These are phyloP conservation scores for Chloroclystis v-ata DNA, from an alignment of 2,888 invertebrate genomes.

Conservation along the genomic window DNA sequence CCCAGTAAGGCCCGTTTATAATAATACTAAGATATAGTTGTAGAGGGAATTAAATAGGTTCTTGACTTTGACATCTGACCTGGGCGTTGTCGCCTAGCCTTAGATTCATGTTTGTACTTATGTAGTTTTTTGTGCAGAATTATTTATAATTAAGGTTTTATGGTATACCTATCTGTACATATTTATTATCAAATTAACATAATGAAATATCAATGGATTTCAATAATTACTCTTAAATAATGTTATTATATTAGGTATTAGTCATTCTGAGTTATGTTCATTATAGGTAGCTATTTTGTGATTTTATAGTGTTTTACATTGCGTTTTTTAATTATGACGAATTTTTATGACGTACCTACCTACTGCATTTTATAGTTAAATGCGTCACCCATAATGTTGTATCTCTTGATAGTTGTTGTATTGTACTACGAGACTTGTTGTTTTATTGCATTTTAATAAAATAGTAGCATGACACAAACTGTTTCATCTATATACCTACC, in stretches of 20 bases:
- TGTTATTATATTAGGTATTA: conserved; percentile 13
- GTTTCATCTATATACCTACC: not conserved
- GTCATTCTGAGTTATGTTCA: conserved; percentile 19
- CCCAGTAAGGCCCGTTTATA: conserved; percentile 25
- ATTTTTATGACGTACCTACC: conserved; percentile 7
- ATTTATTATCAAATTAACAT: conserved; percentile 16
- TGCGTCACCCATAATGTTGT: not conserved
- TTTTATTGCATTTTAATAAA: conserved; percentile 19
- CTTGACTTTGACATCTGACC: not conserved
- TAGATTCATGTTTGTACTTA: conserved; percentile 12
- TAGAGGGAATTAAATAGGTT: conserved; percentile 1
- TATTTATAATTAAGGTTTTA: conserved; percentile 24
- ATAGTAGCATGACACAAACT: conserved; percentile 4
- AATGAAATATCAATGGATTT: conserved; percentile 9
- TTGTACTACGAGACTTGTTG: conserved; percentile 12
- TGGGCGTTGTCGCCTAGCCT: conserved; percentile 6
- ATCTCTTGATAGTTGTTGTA: conserved; percentile 5
- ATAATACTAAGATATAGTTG: not conserved
- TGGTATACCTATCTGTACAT: conserved; percentile 23
- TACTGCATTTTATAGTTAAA: conserved; percentile 5
- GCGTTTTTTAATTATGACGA: conserved; percentile 7
- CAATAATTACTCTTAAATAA: conserved; percentile 12
- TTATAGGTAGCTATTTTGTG: conserved; percentile 22
- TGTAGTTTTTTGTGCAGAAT: conserved; percentile 20
- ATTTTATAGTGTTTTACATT: conserved; percentile 18